These are phyloP conservation scores for Psilopsiagon aymara DNA, from an alignment of 2,113 vertebrate species.

Conservation along the genomic window DNA sequence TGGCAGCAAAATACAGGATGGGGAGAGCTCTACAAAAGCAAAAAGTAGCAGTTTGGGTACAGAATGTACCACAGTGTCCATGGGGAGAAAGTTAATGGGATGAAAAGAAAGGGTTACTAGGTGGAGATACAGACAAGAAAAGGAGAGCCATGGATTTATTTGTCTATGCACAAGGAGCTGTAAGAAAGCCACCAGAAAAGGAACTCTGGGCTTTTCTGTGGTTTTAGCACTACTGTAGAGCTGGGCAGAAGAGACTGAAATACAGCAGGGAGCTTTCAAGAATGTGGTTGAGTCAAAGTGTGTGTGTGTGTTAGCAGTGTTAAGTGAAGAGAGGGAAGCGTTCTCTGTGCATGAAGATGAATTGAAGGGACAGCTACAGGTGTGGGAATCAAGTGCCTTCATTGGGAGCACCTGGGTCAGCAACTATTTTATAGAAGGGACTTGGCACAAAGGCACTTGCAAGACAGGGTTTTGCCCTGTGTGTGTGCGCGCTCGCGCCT, in stretches of 20 bases:
- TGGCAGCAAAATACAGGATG: background rate
- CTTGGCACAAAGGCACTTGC: no score
- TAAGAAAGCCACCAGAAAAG: background rate
- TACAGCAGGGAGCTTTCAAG: background rate
- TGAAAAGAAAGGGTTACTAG: no score
- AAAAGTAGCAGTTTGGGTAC: background rate
- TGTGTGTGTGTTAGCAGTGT: fast-evolving
- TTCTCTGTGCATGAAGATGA: background rate
- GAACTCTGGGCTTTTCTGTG: background rate
- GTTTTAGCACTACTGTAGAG: background rate
- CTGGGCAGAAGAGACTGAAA: background rate
- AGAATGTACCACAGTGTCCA: background rate
- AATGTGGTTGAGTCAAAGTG: background rate
- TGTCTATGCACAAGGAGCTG: background rate
- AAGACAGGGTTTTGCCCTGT: no score
- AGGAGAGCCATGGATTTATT: no score
- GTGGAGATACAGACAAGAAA: no score
- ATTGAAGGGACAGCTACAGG: background rate
- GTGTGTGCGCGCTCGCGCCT: no score
- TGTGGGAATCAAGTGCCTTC: background rate
- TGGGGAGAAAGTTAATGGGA: background rate
- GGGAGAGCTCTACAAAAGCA: background rate
- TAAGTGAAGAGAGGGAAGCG: background rate
- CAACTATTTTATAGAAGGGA: background rate
- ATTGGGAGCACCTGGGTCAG: fast-evolving